Base-by-base conservation (phyloP, 2,888 invertebrate species). In the Phlogophora meticulosa region DNA sequence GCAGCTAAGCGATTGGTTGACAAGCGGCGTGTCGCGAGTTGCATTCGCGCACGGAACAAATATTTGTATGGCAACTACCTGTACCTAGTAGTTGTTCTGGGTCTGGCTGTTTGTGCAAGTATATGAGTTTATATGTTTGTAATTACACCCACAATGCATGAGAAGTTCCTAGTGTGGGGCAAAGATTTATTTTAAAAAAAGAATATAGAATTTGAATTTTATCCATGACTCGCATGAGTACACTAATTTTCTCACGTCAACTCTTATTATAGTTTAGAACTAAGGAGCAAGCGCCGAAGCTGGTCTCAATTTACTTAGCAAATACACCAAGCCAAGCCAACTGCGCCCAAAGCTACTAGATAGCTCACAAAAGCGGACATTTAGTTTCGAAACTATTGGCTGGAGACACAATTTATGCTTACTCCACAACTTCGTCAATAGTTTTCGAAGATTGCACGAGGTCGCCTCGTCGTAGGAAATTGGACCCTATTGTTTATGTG, bases 401-500 rank as follows among this genome's bases (percentile, higher is more conserved):
- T 81, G 67, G 79, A 83, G 87, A 88, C 83, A 86, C 87, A 88
- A 91, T 91, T 90, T 90, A 91, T 91, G 89, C 88, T 87, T 81
- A 85, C 89, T 86, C 83, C 74, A 78, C 83, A 88, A 89, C 87
- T 90, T 88, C 81, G 83, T 86, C 87, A 86, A 87, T 88, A 88
- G 86, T 88, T 88, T 53, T 66, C 64, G 82, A 86, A 87, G 80
- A 85, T 80, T 83, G 86, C 32, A 32, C 56, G 81, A 81, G 76
- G 68, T 81, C 73, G 71, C 74, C 78, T 17, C 48, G 77, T 78
- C 68, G 70, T 64, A 81, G 89, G 90, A 90, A 90, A 90, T 90
- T 90, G 88, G 87, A 85, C 83, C 80, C 85, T 87, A 89, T 88
- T 89, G 88, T 90, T 90, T 90, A 90, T 90, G 89, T 86, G 84